phyloP scores from a whole-genome alignment of 2,888 invertebrate genomes.

The Acanthosepion esculentum region DNA sequence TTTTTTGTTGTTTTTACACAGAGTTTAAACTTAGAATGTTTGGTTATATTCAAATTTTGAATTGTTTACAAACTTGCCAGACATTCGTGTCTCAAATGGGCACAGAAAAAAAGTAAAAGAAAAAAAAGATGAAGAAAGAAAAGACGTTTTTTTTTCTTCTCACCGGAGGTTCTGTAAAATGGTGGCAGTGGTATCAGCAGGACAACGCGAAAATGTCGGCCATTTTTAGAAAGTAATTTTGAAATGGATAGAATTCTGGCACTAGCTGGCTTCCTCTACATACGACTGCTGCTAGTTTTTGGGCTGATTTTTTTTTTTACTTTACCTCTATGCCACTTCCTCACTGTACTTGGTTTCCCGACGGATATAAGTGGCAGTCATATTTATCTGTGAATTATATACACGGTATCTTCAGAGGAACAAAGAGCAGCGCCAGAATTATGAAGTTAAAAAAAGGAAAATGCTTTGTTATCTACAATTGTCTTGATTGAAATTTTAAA shows the following conservation, averaged over 20 bases:
- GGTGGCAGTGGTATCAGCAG: slow-evolving; percentile 6
- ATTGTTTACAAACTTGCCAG: background rate
- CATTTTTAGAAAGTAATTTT: slow-evolving; percentile 8
- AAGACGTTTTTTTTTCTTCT: background rate
- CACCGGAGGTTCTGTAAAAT: background rate
- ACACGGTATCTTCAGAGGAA: slow-evolving; percentile 8
- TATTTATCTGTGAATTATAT: background rate
- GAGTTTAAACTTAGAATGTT: background rate
- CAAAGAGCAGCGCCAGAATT: background rate
- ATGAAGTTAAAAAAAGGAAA: too few relatives aligned
- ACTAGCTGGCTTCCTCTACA: background rate
- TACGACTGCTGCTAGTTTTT: background rate
- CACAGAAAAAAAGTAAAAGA: background rate
- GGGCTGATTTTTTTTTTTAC: background rate
- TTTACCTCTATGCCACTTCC: background rate
- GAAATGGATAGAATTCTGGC: background rate
- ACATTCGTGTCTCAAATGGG: background rate
- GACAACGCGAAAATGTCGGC: slow-evolving; percentile 12
- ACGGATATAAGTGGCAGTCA: background rate
- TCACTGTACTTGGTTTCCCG: background rate
- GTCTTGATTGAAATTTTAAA: too few relatives aligned
- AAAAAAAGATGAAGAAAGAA: background rate
- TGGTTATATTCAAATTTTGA: background rate
- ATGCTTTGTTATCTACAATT: too few relatives aligned
- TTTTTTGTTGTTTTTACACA: background rate